Evolutionary conservation across 1,140 invertebrate species (phyloP).

Genomic region (Ostrea edulis): DNA sequence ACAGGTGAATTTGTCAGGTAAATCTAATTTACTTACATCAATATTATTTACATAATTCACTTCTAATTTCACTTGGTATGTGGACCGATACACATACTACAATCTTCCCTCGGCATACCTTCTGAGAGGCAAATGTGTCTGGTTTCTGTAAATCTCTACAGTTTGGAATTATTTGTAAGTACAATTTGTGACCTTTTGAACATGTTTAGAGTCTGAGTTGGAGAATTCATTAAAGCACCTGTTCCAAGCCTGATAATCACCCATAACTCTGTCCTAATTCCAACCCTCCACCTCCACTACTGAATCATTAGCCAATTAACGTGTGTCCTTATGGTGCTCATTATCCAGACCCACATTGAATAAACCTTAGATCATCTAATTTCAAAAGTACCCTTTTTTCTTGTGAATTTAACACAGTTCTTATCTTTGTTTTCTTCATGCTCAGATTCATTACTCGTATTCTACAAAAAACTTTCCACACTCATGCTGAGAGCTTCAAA

Average conservation of each 20-base stretch:
- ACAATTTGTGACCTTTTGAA: conserved; percentile 25
- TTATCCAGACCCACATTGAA: background rate
- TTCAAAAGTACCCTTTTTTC: background rate
- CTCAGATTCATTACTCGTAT: background rate
- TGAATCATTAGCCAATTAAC: background rate
- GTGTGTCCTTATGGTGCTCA: background rate
- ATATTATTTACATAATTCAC: background rate
- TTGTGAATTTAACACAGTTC: background rate
- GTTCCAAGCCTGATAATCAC: background rate
- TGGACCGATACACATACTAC: background rate
- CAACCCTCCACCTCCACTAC: background rate
- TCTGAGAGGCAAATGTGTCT: background rate
- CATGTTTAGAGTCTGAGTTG: background rate
- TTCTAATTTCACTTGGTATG: background rate
- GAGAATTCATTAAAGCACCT: background rate
- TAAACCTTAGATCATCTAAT: background rate
- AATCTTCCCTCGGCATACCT: background rate
- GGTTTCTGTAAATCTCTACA: conserved; percentile 1
- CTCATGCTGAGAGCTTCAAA: background rate
- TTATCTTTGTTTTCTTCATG: background rate
- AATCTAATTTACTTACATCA: background rate
- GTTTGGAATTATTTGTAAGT: conserved; percentile 15
- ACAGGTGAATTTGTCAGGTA: background rate
- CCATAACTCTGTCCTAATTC: background rate
- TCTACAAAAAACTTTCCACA: too few species aligned